These are phyloP conservation scores for Anneissia japonica DNA, from an alignment of 35 echinoderm and acorn worm genomes.

Conservation along the genomic window DNA sequence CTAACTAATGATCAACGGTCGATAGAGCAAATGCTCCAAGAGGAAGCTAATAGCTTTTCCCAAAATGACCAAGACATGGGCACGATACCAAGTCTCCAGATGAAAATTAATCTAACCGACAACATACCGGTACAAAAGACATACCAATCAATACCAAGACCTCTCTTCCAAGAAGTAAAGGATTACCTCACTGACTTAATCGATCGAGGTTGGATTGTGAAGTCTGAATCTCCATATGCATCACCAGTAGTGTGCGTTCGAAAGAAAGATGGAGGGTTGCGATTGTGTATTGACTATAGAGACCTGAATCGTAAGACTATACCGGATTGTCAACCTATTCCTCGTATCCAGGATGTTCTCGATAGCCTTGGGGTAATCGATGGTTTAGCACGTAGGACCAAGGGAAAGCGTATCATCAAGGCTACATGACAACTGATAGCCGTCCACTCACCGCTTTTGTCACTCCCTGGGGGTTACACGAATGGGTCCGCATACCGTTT, in stretches of 20 bases:
- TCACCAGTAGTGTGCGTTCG: conserved; percentile 58
- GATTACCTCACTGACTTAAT: conserved; percentile 42
- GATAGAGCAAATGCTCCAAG: conserved; percentile 28
- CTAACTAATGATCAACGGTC: conserved; percentile 13
- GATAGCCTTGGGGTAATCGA: conserved; percentile 5
- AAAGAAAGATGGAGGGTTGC: conserved; percentile 34
- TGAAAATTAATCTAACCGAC: conserved; percentile 44
- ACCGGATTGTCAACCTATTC: conserved; percentile 56
- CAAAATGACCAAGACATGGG: conserved; percentile 56
- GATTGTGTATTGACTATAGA: conserved; percentile 44
- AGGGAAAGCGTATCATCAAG: conserved; percentile 59
- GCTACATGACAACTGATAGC: conserved; percentile 20
- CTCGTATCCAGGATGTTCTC: conserved; percentile 40
- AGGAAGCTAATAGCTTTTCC: conserved; percentile 40
- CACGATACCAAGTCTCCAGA: conserved; percentile 12
- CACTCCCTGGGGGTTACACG: conserved; percentile 51
- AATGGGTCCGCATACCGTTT: conserved; percentile 41
- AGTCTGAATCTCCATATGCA: conserved; percentile 48
- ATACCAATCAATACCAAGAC: conserved; percentile 44
- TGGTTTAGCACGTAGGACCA: conserved; percentile 47
- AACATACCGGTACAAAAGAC: conserved; percentile 46
- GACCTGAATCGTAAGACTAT: conserved; percentile 48
- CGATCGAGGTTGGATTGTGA: conserved; percentile 28
- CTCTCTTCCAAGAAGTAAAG: conserved; percentile 58
- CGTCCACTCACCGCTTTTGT: conserved; percentile 53